A percentile compares a stretch with the other conserved stretches of the same genome.
Evolutionary conservation across 2,113 vertebrate genomes (phyloP).

Genomic region (Odobenus rosmarus): DNA sequence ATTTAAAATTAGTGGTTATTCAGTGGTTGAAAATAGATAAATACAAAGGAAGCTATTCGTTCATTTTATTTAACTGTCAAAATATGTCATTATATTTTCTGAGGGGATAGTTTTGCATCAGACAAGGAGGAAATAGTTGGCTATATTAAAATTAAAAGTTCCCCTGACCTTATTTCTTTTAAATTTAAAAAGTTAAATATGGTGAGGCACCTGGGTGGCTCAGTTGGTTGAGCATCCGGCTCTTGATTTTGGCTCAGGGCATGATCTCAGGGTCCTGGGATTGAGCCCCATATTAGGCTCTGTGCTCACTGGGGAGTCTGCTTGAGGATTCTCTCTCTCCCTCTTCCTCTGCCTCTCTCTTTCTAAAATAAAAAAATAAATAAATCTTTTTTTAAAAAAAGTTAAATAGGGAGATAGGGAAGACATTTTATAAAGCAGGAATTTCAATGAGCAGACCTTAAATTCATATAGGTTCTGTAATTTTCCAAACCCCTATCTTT

Average conservation of each 20-base stretch:
- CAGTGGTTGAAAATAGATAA: neutral
- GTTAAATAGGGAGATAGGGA: neutral
- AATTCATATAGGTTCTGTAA: neutral
- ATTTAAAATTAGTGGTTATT: constrained; percentile 32
- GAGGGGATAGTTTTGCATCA: neutral
- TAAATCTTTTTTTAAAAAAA: neutral
- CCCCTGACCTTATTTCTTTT: neutral
- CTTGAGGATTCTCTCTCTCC: neutral
- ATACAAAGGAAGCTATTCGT: neutral
- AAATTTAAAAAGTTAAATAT: neutral
- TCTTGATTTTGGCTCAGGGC: neutral
- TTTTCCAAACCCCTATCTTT: neutral
- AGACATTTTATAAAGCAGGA: neutral
- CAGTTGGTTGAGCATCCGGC: neutral
- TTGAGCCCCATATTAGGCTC: neutral
- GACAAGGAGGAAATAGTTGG: neutral
- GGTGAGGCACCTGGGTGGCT: neutral
- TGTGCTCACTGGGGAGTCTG: neutral
- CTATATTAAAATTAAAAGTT: neutral
- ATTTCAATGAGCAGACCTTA: neutral
- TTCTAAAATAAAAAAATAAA: neutral
- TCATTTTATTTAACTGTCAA: constrained; percentile 38
- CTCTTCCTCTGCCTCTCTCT: neutral
- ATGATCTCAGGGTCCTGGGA: neutral
- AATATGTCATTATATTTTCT: neutral